Evolutionary conservation across 2,113 vertebrate species (phyloP).

Genomic region (Tylochromis polylepis): DNA sequence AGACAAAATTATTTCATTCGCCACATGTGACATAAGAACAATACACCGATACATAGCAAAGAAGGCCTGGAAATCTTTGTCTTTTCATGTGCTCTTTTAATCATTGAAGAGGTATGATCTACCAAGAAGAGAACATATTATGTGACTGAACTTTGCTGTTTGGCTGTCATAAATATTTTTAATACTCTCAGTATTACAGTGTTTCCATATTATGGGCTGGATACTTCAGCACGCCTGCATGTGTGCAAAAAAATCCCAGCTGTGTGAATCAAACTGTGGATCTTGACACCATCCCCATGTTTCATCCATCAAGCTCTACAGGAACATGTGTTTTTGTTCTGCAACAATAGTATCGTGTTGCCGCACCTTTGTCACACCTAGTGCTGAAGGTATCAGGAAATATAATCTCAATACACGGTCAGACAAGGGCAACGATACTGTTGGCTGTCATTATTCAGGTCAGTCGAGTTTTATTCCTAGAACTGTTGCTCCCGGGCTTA

Average conservation of each 20-base stretch:
- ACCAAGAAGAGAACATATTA: neutral
- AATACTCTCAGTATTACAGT: neutral
- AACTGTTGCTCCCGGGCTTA: neutral
- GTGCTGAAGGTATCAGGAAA: conserved; percentile 4
- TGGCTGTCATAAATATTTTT: neutral
- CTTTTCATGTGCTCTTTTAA: neutral
- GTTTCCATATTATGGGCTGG: neutral
- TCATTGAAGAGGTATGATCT: neutral
- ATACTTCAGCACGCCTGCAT: neutral
- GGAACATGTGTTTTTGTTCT: conserved; percentile 29
- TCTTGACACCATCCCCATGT: neutral
- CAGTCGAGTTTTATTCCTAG: neutral
- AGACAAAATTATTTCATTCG: neutral
- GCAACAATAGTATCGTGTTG: conserved; percentile 16
- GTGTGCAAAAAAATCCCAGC: neutral
- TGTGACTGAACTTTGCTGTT: neutral
- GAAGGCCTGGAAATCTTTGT: neutral
- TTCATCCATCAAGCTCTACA: conserved; percentile 7
- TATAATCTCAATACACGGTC: neutral
- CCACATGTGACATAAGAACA: neutral
- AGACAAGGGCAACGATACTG: neutral
- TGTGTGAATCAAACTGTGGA: neutral
- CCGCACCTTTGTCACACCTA: conserved; percentile 10
- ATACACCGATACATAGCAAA: neutral
- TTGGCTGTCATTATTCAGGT: neutral